These are phyloP conservation scores for Mustela lutreola DNA, from an alignment of 2,113 vertebrate species.

Conservation along the genomic window DNA sequence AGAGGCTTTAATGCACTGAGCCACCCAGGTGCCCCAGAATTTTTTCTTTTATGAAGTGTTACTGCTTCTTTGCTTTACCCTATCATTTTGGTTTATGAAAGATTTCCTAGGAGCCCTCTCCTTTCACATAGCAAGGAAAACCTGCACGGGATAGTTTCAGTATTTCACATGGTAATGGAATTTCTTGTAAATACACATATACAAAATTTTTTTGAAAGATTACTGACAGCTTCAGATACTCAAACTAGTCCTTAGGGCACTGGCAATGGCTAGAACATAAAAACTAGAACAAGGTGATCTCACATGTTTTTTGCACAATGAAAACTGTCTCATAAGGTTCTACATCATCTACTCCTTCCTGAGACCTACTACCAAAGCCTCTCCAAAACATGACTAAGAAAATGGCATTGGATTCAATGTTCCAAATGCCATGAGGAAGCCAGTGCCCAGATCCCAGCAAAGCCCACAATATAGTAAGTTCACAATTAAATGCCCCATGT, in stretches of 20 bases:
- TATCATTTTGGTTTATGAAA: neutral
- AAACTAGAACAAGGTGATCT: neutral
- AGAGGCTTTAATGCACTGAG: no score
- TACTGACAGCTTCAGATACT: neutral
- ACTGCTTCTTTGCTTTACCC: neutral
- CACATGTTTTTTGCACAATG: neutral
- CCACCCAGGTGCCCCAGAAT: neutral
- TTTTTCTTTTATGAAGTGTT: neutral
- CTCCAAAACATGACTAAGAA: neutral
- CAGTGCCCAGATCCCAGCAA: neutral
- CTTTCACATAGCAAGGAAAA: neutral
- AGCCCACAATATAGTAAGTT: neutral
- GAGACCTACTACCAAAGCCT: neutral
- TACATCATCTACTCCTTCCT: neutral
- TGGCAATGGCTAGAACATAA: neutral
- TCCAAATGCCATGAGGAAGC: neutral
- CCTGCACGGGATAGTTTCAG: neutral
- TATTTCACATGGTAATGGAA: neutral
- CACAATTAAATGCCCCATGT: neutral
- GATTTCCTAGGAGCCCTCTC: neutral
- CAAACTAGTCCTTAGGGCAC: neutral
- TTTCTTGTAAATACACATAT: neutral
- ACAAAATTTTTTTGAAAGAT: neutral
- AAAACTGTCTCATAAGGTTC: neutral
- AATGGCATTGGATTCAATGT: neutral